Evolutionary conservation across 2,888 invertebrate genomes (phyloP), one percentile per base, ranked within the genome.

Genomic region (Trissonchulus sp.): DNA sequence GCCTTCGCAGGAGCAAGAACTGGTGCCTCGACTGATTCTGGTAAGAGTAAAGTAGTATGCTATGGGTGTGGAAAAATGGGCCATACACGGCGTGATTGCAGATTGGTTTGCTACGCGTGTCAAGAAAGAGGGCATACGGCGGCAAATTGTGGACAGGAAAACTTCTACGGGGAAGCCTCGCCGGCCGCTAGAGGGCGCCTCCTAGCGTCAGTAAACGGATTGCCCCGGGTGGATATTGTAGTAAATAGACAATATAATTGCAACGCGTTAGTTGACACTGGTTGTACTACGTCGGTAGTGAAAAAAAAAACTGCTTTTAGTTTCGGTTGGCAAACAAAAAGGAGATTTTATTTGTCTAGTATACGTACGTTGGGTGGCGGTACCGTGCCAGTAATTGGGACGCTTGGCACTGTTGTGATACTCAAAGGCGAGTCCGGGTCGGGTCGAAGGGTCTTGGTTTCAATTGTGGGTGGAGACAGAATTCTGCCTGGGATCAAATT

Each of bases 31-130:
- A n/a, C n/a, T n/a, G n/a, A n/a, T n/a, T n/a, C n/a, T n/a, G 35
- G 35, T 15, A 65, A n/a, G 18, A 33, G 68, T 18, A 30, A 34
- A 28, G n/a, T 33, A 33, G 28, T 18, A 33, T 65, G 68, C 28
- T 65, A 65, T n/a, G 68, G 68, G 8, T 65, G 68, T 65, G 35
- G 35, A 15, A 30, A 34, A 65, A 8, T 18, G 15, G 68, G 68
- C 31, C 68, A 65, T n/a, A 33, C n/a, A n/a, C 8, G n/a, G 68
- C 68, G 68, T 15, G 35, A 65, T 15, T 65, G 68, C 68, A 30
- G 28, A 65, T 18, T 65, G 35, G 35, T 34, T 15, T 65, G 68
- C 35, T 65, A 33, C 68, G n/a, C 8, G 15, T 65, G 68, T 34
- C 8, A 65, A 8, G n/a, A 65, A 8, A 8, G 35, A 15, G 68